phyloP scores from a whole-genome alignment of 2,113 vertebrate species.

The Polypterus senegalus region DNA sequence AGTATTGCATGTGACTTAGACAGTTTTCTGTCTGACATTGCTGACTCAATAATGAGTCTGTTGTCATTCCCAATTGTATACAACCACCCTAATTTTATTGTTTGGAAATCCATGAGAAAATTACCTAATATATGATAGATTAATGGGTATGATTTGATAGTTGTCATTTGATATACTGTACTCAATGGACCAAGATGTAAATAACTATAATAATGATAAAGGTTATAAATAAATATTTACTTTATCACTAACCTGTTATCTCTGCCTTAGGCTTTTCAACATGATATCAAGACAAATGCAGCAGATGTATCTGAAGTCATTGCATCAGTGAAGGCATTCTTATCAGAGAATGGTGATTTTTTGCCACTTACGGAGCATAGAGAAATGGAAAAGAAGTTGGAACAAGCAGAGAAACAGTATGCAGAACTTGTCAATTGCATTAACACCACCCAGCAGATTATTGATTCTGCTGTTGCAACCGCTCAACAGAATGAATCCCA shows the following conservation, averaged over 20 bases:
- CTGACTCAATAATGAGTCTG: no score
- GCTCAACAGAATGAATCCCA: constrained; percentile 80
- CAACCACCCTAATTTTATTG: no score
- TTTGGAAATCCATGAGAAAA: no score
- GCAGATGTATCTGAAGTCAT: constrained; percentile 56
- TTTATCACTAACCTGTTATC: neutral
- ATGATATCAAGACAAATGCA: constrained; percentile 54
- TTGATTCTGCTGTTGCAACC: constrained; percentile 63
- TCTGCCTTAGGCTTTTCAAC: constrained; percentile 65
- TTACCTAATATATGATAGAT: no score
- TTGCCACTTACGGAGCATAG: constrained; percentile 61
- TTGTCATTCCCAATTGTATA: no score
- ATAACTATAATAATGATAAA: no score
- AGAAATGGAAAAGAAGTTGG: constrained; percentile 54
- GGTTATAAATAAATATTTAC: neutral
- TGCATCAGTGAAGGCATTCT: constrained; percentile 69
- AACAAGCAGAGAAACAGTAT: constrained; percentile 67
- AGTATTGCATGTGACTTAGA: no score
- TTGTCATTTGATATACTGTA: no score
- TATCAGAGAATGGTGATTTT: constrained; percentile 63
- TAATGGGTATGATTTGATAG: no score
- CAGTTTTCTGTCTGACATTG: no score
- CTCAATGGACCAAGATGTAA: no score
- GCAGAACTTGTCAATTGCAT: constrained; percentile 53
- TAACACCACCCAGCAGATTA: constrained; percentile 52